Conservation (phyloP, 2,797 vertebrate genomes). For the Pelochelys cantorii region DNA sequence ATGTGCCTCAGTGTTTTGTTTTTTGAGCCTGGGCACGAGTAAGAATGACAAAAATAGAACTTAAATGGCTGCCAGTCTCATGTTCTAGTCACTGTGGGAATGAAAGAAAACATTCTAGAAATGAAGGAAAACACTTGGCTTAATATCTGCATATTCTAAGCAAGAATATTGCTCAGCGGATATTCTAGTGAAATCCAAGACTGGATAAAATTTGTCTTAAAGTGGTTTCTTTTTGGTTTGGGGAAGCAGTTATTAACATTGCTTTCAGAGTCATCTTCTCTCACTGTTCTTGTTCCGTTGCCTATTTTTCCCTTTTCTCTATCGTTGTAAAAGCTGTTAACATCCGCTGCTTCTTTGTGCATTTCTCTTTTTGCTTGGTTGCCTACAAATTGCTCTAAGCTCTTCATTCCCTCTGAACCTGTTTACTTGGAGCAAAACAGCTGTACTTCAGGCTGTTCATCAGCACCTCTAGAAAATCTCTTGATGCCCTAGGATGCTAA, state of each 20-base stretch:
- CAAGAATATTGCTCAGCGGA: conserved; percentile 12
- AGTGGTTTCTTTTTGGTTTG: conserved; percentile 52
- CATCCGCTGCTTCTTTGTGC: conserved; percentile 79
- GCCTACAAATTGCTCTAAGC: conserved; percentile 81
- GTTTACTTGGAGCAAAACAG: conserved; percentile 76
- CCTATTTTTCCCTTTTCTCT: conserved; percentile 47
- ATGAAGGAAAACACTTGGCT: background rate
- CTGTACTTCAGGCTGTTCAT: conserved; percentile 70
- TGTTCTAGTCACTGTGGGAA: conserved; percentile 7
- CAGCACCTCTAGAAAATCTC: conserved; percentile 67
- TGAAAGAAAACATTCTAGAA: background rate
- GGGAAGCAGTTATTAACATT: conserved; percentile 66
- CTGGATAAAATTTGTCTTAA: conserved; percentile 44
- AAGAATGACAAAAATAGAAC: conserved; percentile 14
- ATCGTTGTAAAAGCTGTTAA: conserved; percentile 74
- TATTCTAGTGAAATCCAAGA: conserved; percentile 32
- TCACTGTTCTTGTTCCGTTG: conserved; percentile 55
- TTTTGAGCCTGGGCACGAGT: background rate
- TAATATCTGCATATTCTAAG: conserved; percentile 31
- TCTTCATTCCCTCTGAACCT: conserved; percentile 75
- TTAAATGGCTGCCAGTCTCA: background rate
- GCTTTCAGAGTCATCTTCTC: conserved; percentile 39
- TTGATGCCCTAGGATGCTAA: conserved; percentile 58
- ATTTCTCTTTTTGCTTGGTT: conserved; percentile 78
- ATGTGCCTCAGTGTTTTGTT: background rate